Evolutionary conservation across 1,140 invertebrate species (phyloP).

Genomic region (Tetranychus urticae): DNA sequence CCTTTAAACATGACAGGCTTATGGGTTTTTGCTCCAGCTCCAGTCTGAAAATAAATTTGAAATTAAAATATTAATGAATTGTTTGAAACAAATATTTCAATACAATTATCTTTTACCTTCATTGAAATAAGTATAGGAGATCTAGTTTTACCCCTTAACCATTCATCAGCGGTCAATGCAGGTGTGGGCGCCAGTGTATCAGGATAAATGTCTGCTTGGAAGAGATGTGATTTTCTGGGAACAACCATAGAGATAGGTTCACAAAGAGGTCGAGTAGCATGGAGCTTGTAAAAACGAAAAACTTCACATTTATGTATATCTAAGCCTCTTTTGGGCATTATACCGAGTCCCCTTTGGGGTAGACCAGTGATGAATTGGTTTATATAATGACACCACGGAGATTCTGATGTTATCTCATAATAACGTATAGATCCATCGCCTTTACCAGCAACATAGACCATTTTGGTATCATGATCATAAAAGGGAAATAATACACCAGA

Average conservation of each 20-base stretch:
- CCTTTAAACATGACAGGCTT: constrained; percentile 37
- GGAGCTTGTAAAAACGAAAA: constrained; percentile 73
- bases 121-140: constrained; percentile 58
- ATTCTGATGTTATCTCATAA: constrained; percentile 65
- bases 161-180: constrained; percentile 58
- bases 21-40: constrained; percentile 39
- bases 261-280: constrained; percentile 56
- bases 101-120: constrained; percentile 10
- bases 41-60: constrained; percentile 15
- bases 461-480: constrained; percentile 72
- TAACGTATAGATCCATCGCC: constrained; percentile 83
- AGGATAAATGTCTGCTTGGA: constrained; percentile 75
- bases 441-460: constrained; percentile 57
- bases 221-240: constrained; percentile 53
- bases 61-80: not conserved
- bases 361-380: constrained; percentile 73
- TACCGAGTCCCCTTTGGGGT: constrained; percentile 62
- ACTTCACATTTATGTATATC: constrained; percentile 56
- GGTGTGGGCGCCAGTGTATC: constrained; percentile 62
- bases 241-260: constrained; percentile 87
- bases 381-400: constrained; percentile 63
- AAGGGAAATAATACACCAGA: constrained; percentile 78
- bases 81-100: not conserved
- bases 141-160: constrained; percentile 57
- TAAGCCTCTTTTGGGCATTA: constrained; percentile 81